Evolutionary conservation across 2,113 vertebrate genomes (phyloP), one percentile per base, ranked within the genome.

Genomic region (Pimephales promelas): DNA sequence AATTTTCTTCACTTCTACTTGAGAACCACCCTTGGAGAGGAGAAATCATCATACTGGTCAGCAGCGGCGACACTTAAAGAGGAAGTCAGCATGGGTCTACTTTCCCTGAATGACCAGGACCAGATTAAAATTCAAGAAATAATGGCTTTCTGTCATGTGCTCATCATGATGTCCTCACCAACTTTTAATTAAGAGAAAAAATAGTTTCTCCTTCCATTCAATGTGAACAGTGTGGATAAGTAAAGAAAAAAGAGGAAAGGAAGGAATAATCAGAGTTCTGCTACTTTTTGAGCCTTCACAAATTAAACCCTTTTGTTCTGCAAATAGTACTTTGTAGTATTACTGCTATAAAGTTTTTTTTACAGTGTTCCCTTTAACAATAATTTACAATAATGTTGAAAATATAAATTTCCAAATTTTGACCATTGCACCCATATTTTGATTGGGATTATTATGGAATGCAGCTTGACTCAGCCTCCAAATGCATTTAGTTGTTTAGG

Each of bases 111-210:
- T 94, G 94, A 85, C 87, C 86, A 95, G 94, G 94, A 94, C 95
- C 95, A 95, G 95, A 97, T 97, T 97, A 96, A 94, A 96, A 97
- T 97, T 96, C 96, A 96, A 92, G 71, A 95, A 96, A 97, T 96
- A 95, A 97, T 96, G 95, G 93, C 95, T 96, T 96, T 96, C 95
- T 94, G 93, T 93, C 95, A 94, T 93, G 91, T 94, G 92, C 94
- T 96, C 94, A 94, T 95, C 94, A 94, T 88, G 83, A 86, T 94
- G 93, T 92, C 94, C 95, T 94, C 92, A 95, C 94, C 94, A 95
- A 95, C 94, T 97, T 96, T 97, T 97, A 97, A 97, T 97, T 97
- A 97, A 96, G 96, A 89, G 83, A 76, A 89, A 88, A 92, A 91
- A 87, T 87, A 88, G 86, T 59, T 82, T 84, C 74, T 83, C 28